phyloP scores from a whole-genome alignment of 1,140 invertebrate genomes.

The Neuroterus valhalla region DNA sequence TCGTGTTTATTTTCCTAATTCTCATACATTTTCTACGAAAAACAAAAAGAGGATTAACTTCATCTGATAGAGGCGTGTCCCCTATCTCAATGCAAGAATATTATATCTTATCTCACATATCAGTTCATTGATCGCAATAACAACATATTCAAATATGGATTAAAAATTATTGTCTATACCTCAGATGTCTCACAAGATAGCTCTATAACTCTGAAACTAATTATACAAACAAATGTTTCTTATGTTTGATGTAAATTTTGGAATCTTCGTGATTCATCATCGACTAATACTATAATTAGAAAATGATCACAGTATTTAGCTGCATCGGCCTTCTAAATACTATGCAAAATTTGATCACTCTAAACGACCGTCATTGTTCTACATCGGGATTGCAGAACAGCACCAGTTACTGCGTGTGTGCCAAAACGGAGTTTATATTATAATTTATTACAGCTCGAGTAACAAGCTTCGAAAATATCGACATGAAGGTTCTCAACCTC shows the following conservation, averaged over 20 bases:
- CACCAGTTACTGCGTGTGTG: conserved; percentile 48
- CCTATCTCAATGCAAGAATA: too few species aligned
- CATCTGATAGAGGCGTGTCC: too few species aligned
- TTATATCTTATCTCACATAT: too few species aligned
- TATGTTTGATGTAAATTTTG: conserved; percentile 2
- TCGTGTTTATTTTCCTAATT: too few species aligned
- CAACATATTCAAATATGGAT: too few species aligned
- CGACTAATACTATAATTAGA: conserved; percentile 22
- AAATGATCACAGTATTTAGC: conserved; percentile 16
- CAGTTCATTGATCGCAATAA: too few species aligned
- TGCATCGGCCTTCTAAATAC: conserved; percentile 21
- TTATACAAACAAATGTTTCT: conserved; percentile 24
- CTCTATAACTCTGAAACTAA: not conserved
- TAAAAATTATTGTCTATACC: too few species aligned
- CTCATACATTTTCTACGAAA: too few species aligned
- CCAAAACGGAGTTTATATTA: conserved; percentile 68
- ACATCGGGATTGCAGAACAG: conserved; percentile 1
- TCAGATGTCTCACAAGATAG: too few species aligned
- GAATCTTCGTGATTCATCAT: conserved; percentile 16
- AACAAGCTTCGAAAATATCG: conserved; percentile 63
- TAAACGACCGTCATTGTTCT: conserved; percentile 29
- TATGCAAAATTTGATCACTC: conserved; percentile 12
- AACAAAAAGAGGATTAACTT: too few species aligned
- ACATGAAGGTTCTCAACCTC: conserved; percentile 57
- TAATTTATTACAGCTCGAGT: conserved; percentile 63